Conservation (phyloP, 2,113 vertebrate species). For the Pachyramphus minor region DNA sequence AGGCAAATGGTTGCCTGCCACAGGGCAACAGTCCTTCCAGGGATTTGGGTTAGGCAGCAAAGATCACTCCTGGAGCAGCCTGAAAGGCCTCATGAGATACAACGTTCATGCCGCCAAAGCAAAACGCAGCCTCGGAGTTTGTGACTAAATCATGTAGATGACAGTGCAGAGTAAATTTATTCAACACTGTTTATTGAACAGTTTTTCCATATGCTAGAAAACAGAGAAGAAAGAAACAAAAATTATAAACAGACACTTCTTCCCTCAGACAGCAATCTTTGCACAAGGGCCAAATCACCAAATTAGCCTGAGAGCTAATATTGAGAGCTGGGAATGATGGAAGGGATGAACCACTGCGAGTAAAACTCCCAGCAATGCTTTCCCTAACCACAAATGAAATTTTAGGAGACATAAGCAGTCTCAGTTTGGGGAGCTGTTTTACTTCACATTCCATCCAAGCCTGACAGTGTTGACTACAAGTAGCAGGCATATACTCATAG, state of each 20-base stretch:
- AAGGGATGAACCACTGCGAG: not conserved
- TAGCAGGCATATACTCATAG: not conserved
- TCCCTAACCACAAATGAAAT: not conserved
- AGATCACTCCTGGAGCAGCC: not conserved
- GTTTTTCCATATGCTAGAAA: constrained; percentile 6
- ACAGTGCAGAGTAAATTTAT: not conserved
- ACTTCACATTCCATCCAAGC: not conserved
- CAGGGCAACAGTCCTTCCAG: not conserved
- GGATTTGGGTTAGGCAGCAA: not conserved
- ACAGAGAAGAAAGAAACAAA: not conserved
- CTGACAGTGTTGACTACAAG: not conserved
- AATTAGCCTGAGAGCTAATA: not conserved
- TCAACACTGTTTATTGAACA: not conserved
- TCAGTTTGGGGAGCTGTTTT: not conserved
- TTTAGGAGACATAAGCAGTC: not conserved
- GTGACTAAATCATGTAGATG: not conserved
- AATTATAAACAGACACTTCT: constrained; percentile 18
- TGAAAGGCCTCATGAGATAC: not conserved
- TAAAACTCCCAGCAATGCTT: not conserved
- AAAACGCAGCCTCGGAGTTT: not conserved
- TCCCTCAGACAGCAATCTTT: not conserved
- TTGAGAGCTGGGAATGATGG: not conserved
- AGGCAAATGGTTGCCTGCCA: not conserved
- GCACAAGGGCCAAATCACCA: not conserved
- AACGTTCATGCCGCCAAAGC: not conserved